Percentiles rank a stretch among this genome's conserved stretches.
Evolutionary conservation across 2,797 vertebrate genomes (phyloP).

Genomic region (Harpagifer antarcticus): DNA sequence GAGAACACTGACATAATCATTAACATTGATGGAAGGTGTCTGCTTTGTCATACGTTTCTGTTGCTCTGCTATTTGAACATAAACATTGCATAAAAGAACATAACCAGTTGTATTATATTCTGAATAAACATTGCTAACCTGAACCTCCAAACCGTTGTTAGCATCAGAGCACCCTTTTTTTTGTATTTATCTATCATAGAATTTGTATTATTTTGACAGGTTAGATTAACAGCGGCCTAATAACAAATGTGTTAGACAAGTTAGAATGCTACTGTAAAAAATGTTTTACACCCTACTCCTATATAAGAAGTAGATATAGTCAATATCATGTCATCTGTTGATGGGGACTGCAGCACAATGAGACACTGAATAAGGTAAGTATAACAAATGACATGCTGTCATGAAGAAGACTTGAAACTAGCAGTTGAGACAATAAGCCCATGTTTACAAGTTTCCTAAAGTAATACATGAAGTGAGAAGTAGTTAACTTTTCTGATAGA

Average conservation of each 20-base stretch:
- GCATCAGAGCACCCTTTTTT: not conserved
- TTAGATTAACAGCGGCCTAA: not conserved
- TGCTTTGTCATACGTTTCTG: not conserved
- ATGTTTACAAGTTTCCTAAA: too few relatives aligned
- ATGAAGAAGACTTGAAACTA: too few relatives aligned
- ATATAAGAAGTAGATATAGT: constrained; percentile 3
- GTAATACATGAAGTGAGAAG: too few relatives aligned
- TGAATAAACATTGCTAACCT: not conserved
- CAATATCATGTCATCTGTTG: not conserved
- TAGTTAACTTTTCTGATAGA: too few relatives aligned
- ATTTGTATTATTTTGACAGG: not conserved
- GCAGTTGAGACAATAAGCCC: too few relatives aligned
- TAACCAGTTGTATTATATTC: not conserved
- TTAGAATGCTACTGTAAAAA: not conserved
- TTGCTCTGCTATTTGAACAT: too few relatives aligned
- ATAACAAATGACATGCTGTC: too few relatives aligned
- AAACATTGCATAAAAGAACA: too few relatives aligned
- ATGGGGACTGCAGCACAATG: not conserved
- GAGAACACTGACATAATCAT: not conserved
- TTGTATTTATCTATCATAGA: not conserved
- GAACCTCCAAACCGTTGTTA: not conserved
- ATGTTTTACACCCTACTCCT: not conserved
- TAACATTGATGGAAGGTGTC: not conserved
- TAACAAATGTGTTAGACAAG: not conserved
- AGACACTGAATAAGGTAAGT: too few relatives aligned